Evolutionary conservation across 2,113 vertebrate species (phyloP).

Genomic region (Odontophorus gujanensis): DNA sequence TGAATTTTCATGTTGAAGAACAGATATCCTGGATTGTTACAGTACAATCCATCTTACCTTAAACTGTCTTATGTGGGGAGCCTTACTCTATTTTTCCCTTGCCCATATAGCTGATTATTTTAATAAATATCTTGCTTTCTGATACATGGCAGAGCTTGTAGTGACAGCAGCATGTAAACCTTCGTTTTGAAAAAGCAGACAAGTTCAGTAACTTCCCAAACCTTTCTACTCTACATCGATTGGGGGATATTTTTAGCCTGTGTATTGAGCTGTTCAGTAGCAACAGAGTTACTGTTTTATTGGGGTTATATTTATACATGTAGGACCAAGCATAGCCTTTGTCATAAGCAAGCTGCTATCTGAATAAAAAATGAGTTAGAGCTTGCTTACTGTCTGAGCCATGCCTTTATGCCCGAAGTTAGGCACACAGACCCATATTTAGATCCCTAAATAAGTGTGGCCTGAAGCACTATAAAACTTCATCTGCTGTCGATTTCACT

Average conservation of each 20-base stretch:
- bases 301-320: constrained; percentile 2
- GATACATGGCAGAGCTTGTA: background rate
- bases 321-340: background rate
- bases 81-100: background rate
- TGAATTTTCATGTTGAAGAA: background rate
- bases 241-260: constrained; percentile 25
- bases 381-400: background rate
- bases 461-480: background rate
- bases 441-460: background rate
- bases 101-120: background rate
- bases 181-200: background rate
- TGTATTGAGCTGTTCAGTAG: background rate
- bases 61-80: too few species aligned
- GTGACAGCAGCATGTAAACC: background rate
- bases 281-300: background rate
- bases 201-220: background rate
- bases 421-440: background rate
- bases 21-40: background rate
- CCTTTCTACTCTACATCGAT: background rate
- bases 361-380: background rate
- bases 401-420: background rate
- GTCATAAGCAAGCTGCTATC: background rate
- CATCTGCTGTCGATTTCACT: background rate
- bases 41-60: background rate
- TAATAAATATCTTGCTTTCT: constrained; percentile 12